Conservation (phyloP, 2,888 invertebrate species). For the Folsomia manolachei region DNA sequence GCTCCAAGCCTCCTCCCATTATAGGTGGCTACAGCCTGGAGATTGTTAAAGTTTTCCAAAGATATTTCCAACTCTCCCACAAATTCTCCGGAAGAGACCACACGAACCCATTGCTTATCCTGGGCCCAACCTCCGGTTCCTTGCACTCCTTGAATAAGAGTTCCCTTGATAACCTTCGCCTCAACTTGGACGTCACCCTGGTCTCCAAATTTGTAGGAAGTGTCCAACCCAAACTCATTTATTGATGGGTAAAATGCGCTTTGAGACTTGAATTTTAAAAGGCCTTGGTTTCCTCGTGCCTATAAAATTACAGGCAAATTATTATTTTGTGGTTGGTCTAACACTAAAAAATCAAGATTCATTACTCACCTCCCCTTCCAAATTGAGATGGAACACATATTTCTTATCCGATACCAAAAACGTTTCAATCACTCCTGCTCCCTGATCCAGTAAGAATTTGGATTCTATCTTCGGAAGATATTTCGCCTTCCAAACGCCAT, state of each 20-base stretch:
- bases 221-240: constrained; percentile 16
- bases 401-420: neutral
- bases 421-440: neutral
- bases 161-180: constrained; percentile 20
- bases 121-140: constrained; percentile 24
- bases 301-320: constrained; percentile 5
- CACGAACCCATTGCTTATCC: constrained; percentile 10
- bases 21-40: constrained; percentile 15
- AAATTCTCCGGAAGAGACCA: constrained; percentile 19
- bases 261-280: constrained; percentile 16
- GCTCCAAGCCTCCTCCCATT: constrained; percentile 23
- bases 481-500: neutral
- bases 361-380: neutral
- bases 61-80: constrained; percentile 18
- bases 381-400: neutral
- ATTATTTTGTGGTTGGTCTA: neutral
- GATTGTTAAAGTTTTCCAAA: constrained; percentile 16
- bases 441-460: neutral
- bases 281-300: neutral
- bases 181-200: neutral
- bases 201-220: constrained; percentile 17
- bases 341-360: neutral
- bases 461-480: neutral
- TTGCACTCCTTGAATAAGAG: neutral
- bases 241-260: constrained; percentile 27